These are phyloP conservation scores for Macaca fascicularis DNA, from an alignment of 2,113 vertebrate species.

Conservation along the genomic window T2T-MFA8v1.1 NC_088385.1:132365001-132365500, in stretches of 20 bases:
- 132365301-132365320: neutral
- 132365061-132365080: neutral
- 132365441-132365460: neutral
- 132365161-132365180: too few relatives aligned
- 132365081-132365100: too few relatives aligned
- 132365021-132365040: neutral
- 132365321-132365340: neutral
- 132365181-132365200: too few relatives aligned
- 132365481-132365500: neutral
- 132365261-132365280: too few relatives aligned
- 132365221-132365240: neutral
- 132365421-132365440: neutral
- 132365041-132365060: neutral
- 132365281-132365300: neutral
- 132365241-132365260: neutral
- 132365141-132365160: too few relatives aligned
- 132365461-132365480: neutral
- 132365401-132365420: neutral
- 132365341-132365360: neutral
- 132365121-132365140: too few relatives aligned
- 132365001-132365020: neutral
- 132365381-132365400: neutral
- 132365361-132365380: rapidly evolving
- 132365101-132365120: too few relatives aligned
- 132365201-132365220: neutral